Base-by-base conservation (phyloP, 2,113 vertebrate species). In the Chaetodon auriga region DNA sequence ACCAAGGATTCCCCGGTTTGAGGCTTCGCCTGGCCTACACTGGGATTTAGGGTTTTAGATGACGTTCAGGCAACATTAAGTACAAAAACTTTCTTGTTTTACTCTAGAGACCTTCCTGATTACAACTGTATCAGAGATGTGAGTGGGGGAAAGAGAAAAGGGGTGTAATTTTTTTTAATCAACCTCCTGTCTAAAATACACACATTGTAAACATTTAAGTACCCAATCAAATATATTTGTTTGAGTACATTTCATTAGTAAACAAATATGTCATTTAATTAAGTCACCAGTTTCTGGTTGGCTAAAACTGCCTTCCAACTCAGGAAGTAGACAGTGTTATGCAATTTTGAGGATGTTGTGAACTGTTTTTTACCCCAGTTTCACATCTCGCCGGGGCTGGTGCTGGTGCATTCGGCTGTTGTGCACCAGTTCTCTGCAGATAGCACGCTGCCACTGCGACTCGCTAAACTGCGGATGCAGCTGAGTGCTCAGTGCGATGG, bases 311-410 rank as follows among this genome's bases (percentile, higher is more conserved):
- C 12, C 0, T 21, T 23, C 7, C 1, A 66, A 72, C 4, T 4
- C 74, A 83, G 82, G 71, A 90, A 83, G 70, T 9, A 64, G 54
- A 72, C 45, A 6, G 0, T 30, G 63, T 87, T 87, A 21, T 85
- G 83, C 21, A 89, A 89, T 12, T 48, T 43, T 68, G 54, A 77
- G 72, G 83, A 77, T 81, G 80, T 82, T 75, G 36, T 78, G 68
- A 87, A 87, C 90, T 43, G 25, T 9, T 78, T 75, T 60, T 81
- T 76, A 86, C 66, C 87, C 83, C 18, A 48, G 45, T 88, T 88
- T 79, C 69, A 74, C 64, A 87, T 38, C 54, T 38, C 13, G 49
- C 41, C 75, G 1, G 2, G 36, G 76, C 30, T 12, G 53, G 2
- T 84, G 76, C 30, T 12, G 53, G 2, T 84, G 85, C 70, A 78